Evolutionary conservation across 2,113 vertebrate species (phyloP).

Genomic region (Pelecanus crispus): DNA sequence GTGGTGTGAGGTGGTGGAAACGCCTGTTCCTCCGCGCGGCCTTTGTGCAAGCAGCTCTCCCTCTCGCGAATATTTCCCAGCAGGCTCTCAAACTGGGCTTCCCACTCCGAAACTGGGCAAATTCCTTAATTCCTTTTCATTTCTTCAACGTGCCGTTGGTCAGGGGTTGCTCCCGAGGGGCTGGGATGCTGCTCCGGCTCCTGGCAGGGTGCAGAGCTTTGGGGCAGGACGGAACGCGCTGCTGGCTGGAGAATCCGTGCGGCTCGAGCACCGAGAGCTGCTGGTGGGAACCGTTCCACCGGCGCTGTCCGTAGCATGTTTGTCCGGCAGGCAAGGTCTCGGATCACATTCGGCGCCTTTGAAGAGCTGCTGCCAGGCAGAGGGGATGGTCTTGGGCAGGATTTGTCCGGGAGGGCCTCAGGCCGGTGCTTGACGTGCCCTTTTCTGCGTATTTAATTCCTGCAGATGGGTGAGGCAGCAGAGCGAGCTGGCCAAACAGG

Average conservation of each 20-base stretch:
- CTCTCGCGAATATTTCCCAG: neutral
- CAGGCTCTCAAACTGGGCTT: neutral
- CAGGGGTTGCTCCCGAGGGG: neutral
- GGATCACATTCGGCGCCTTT: accelerated
- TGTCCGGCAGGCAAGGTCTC: accelerated
- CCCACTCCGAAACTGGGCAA: neutral
- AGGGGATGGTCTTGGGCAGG: neutral
- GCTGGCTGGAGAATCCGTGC: accelerated
- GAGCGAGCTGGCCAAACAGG: constrained; percentile 83
- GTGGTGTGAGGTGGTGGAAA: neutral
- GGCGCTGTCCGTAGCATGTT: accelerated
- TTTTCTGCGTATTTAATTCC: neutral
- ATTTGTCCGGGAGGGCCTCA: neutral
- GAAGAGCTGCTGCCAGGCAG: neutral
- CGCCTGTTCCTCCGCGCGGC: accelerated
- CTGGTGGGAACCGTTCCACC: neutral
- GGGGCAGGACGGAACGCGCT: neutral
- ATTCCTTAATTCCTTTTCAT: neutral
- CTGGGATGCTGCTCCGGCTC: neutral
- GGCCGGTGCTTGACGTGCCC: accelerated
- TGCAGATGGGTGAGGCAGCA: constrained; percentile 95
- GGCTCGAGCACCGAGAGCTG: accelerated
- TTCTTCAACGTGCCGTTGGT: accelerated
- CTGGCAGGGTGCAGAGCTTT: neutral
- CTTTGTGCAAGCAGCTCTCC: neutral